Percentiles rank a stretch among this genome's conserved stretches.
phyloP scores from a whole-genome alignment of 2,797 vertebrate species.

The Tauraco hartlaubi region DNA sequence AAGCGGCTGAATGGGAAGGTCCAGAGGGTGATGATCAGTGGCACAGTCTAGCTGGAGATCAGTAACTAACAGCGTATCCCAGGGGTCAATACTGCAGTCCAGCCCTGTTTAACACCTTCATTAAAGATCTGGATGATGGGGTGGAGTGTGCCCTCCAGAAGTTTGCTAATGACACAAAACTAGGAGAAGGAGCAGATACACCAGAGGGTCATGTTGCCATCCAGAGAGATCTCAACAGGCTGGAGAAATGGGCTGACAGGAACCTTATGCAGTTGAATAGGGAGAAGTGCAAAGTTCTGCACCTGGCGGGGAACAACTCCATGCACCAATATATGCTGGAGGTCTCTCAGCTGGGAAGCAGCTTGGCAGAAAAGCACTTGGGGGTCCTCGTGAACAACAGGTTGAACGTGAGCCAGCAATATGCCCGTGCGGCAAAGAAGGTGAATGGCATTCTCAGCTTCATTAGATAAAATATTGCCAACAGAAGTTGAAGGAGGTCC shows the following conservation, averaged over 20 bases:
- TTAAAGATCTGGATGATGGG: not conserved
- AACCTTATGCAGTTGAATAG: too few species aligned
- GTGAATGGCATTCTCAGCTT: not conserved
- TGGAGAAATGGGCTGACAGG: too few species aligned
- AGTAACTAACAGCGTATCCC: not conserved
- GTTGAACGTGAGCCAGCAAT: not conserved
- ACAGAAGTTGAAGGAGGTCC: not conserved
- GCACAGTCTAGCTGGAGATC: not conserved
- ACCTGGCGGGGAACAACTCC: not conserved
- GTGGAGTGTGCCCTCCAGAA: not conserved
- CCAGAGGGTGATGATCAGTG: not conserved
- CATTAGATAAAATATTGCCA: not conserved
- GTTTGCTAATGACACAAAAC: not conserved
- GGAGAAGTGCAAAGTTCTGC: too few species aligned
- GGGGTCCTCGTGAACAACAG: not conserved
- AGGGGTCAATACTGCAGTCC: not conserved
- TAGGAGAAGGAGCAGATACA: not conserved
- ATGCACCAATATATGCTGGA: not conserved
- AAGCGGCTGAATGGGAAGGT: not conserved
- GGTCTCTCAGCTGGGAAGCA: not conserved
- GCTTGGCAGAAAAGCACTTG: not conserved
- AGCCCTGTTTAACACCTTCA: not conserved
- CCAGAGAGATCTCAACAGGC: too few species aligned
- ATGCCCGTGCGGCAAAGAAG: not conserved
- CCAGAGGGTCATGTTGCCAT: not conserved